A percentile compares a stretch with the other conserved stretches of the same genome.
These are phyloP conservation scores for Cosmopolites sordidus DNA, from an alignment of 2,888 invertebrate genomes.

Conservation along the genomic window DNA sequence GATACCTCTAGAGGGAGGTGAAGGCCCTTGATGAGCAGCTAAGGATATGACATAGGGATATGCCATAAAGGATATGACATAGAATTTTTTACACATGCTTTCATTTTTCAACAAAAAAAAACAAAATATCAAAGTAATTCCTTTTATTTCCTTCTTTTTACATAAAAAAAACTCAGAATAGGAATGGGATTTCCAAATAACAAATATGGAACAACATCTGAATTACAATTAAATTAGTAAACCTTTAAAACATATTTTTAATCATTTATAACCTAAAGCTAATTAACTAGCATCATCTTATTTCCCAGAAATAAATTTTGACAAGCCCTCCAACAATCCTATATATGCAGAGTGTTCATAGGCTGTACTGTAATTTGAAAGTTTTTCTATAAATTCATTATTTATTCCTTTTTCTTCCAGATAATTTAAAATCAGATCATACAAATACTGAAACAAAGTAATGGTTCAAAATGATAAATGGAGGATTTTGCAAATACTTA, in stretches of 20 bases:
- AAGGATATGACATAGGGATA: no score
- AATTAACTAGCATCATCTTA: slow-evolving; percentile 28
- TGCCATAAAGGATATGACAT: no score
- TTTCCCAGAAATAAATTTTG: slow-evolving; percentile 73
- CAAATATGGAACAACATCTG: slow-evolving; percentile 13
- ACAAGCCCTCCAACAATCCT: slow-evolving; percentile 77
- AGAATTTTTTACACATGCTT: no score
- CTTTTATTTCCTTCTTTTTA: slow-evolving; percentile 3
- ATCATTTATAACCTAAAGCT: slow-evolving; percentile 4
- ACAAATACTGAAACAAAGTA: slow-evolving; percentile 75
- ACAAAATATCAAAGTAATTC: not conserved
- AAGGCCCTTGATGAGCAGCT: no score
- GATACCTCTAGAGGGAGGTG: no score
- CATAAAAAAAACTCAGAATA: slow-evolving; percentile 11
- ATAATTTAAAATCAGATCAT: slow-evolving; percentile 90
- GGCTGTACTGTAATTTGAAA: slow-evolving; percentile 82
- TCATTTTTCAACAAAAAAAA: not conserved
- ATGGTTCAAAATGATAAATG: not conserved
- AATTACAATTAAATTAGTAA: not conserved
- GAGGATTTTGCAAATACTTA: no score
- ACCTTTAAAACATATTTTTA: slow-evolving; percentile 2
- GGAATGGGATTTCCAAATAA: slow-evolving; percentile 8
- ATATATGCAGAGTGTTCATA: slow-evolving; percentile 94
- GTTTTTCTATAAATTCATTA: slow-evolving; percentile 86
- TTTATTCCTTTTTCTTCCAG: slow-evolving; percentile 94